These are phyloP conservation scores for Mesoligia furuncula DNA, from an alignment of 2,888 invertebrate species.

Conservation along the genomic window DNA sequence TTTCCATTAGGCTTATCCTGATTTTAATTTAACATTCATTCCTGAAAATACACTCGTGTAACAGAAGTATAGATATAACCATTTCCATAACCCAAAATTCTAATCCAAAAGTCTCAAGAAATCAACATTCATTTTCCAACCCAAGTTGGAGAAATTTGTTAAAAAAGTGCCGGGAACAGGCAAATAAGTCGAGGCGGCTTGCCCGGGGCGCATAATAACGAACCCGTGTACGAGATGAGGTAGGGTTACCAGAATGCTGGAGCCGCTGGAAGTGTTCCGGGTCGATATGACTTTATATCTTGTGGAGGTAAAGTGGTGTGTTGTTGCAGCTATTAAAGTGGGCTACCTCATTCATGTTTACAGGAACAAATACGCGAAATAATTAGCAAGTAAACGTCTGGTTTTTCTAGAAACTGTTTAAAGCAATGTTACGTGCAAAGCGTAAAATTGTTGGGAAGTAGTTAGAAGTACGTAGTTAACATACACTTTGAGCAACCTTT, in stretches of 20 bases:
- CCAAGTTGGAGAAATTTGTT: conserved; percentile 72
- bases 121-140: conserved; percentile 71
- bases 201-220: conserved; percentile 78
- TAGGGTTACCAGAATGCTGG: conserved; percentile 60
- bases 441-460: neutral
- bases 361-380: neutral
- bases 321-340: neutral
- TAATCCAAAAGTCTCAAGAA: conserved; percentile 63
- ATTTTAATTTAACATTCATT: conserved; percentile 20
- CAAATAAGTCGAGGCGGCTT: conserved; percentile 70
- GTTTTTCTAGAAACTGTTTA: neutral
- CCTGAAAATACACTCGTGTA: conserved; percentile 22
- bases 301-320: neutral
- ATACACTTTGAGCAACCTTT: neutral
- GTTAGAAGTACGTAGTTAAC: neutral
- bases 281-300: conserved; percentile 22
- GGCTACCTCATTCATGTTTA: neutral
- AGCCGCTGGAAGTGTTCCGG: conserved; percentile 42
- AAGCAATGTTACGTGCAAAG: neutral
- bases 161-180: conserved; percentile 75
- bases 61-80: conserved; percentile 37
- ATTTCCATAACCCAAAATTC: conserved; percentile 62
- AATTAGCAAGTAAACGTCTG: neutral
- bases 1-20: neutral
- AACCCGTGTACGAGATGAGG: conserved; percentile 63